Percentiles rank a stretch among this genome's conserved stretches.
Evolutionary conservation across 2,797 vertebrate species (phyloP).

Genomic region (Podarcis siculus): DNA sequence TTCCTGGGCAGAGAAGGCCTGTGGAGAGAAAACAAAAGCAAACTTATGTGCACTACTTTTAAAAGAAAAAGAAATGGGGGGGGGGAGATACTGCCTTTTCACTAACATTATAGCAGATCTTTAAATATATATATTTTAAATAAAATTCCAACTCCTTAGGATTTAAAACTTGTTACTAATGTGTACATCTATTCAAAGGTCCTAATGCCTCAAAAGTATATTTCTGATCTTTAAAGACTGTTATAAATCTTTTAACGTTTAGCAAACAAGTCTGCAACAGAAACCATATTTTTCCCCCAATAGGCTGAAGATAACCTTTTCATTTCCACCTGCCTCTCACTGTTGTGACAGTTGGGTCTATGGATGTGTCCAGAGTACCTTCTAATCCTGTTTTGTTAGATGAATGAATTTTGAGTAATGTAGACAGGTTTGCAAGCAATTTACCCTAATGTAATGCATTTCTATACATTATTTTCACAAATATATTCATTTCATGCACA

Average conservation of each 20-base stretch:
- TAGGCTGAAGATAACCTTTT: neutral
- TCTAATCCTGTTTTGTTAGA: neutral
- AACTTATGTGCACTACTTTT: conserved; percentile 30
- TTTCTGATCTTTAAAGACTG: neutral
- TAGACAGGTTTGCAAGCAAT: too few species aligned
- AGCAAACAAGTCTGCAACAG: neutral
- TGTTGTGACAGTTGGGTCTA: neutral
- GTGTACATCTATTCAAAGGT: neutral
- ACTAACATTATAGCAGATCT: neutral
- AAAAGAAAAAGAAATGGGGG: conserved; percentile 25
- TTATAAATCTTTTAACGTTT: neutral
- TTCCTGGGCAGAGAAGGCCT: conserved; percentile 33
- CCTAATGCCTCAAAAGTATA: neutral
- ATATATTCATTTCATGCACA: too few species aligned
- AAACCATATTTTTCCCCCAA: neutral
- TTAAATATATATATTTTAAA: conserved; percentile 29
- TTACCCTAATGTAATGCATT: too few species aligned
- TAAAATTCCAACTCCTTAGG: neutral
- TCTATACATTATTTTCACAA: too few species aligned
- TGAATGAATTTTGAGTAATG: too few species aligned
- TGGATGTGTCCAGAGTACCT: too few species aligned
- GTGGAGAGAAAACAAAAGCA: conserved; percentile 41
- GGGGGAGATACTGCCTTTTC: neutral
- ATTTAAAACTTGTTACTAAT: conserved; percentile 27
- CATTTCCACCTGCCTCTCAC: neutral